Evolutionary conservation across 2,797 vertebrate species (phyloP), one percentile per base, ranked within the genome.

Genomic region (Caiman crocodilus): DNA sequence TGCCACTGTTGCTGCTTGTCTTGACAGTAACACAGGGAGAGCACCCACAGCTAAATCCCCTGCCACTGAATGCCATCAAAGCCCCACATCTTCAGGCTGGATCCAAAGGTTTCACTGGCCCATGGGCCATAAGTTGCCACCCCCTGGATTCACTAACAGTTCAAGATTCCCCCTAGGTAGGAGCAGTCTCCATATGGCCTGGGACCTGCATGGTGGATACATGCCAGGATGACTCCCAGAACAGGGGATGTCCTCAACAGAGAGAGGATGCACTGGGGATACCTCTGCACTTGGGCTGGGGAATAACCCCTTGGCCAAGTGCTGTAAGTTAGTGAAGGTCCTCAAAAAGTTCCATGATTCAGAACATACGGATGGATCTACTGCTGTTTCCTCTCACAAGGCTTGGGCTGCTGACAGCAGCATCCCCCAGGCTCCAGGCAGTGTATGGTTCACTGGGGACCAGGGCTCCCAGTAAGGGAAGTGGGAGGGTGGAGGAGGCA

Each of bases 391-490:
- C 76, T 42, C 58, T 7, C 74, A 5, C 14, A 30, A 11, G 5
- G 30, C 30, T 20, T 9, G 71, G 0, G 25, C 2, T 65, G 78
- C 2, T 0, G 10, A 57, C 80, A 59, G 88, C 61, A 30, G 11
- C 56, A 65, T 67, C 87, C 81, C 73, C 73, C 76, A 26, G 82
- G 91, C 77, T 88, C 89, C 79, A 42, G 89, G 73, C 76, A 64
- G 74, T 35, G 84, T 1, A 21, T 90, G 90, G 95, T 32, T 32
- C 87, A 89, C 90, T 82, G 87, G 75, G 1, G 93, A 94, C 87
- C 95, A 8, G 77, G 93, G 42, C 87, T 60, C 91, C 58, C 79
- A 50, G 89, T 92, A 88, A 90, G 85, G 79, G 79, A 20, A 91
- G 91, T 50, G 61, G 26, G 25, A 65, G 28, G 64, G 64, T n/a